phyloP scores from a whole-genome alignment of 2,888 invertebrate genomes.

The Lathronympha strigana region DNA sequence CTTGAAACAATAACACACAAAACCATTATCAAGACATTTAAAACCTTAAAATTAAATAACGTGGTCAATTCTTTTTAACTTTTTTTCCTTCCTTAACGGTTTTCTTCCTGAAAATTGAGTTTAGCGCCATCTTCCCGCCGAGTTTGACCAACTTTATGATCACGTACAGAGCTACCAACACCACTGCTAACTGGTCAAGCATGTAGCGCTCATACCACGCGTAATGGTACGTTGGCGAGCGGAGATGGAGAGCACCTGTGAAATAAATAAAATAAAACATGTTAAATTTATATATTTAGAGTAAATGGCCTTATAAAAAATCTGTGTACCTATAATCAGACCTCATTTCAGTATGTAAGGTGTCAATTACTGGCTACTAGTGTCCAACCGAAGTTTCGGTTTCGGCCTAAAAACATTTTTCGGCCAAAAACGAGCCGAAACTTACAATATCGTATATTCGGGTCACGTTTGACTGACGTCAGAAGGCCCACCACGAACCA shows the following conservation, averaged over 20 bases:
- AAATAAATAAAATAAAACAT: constrained; percentile 13
- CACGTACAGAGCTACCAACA: constrained; percentile 44
- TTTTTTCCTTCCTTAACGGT: constrained; percentile 11
- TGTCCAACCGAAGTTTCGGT: too few relatives aligned
- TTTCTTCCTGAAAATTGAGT: constrained; percentile 12
- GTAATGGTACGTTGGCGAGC: constrained; percentile 57
- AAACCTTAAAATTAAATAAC: not conserved
- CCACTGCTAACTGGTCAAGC: constrained; percentile 57
- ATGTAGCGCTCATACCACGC: constrained; percentile 61
- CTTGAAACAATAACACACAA: too few relatives aligned
- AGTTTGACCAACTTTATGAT: constrained; percentile 44
- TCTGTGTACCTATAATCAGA: too few relatives aligned
- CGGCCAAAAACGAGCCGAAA: too few relatives aligned
- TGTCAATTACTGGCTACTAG: too few relatives aligned
- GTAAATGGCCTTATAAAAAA: too few relatives aligned
- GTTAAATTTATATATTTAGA: not conserved
- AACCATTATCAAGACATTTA: too few relatives aligned
- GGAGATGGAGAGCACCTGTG: constrained; percentile 61
- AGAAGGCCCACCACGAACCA: too few relatives aligned
- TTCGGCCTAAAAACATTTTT: too few relatives aligned
- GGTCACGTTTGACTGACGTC: too few relatives aligned
- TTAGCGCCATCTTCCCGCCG: constrained; percentile 28
- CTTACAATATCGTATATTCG: too few relatives aligned
- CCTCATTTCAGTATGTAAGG: too few relatives aligned
- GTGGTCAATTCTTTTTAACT: constrained; percentile 11